phyloP scores from a whole-genome alignment of 2,888 invertebrate species.

The Venusia cambrica region DNA sequence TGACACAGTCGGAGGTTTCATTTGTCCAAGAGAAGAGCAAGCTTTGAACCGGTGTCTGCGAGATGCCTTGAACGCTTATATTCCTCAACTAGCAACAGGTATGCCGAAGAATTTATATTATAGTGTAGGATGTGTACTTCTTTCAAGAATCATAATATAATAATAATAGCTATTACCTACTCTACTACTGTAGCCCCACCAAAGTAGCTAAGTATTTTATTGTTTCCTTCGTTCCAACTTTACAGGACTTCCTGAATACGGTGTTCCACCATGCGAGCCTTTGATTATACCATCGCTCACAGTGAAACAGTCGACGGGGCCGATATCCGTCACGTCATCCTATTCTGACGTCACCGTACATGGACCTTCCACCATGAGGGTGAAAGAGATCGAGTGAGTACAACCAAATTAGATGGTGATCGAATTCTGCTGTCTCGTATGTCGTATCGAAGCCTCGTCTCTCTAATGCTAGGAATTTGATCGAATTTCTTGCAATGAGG shows the following conservation, averaged over 20 bases:
- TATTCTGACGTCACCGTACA: conserved; percentile 82
- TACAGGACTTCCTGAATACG: conserved; percentile 81
- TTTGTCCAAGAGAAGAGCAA: conserved; percentile 84
- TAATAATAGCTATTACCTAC: too few relatives aligned
- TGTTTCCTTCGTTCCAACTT: too few relatives aligned
- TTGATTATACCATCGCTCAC: conserved; percentile 81
- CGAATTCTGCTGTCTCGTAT: too few relatives aligned
- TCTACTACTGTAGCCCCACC: too few relatives aligned
- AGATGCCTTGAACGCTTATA: conserved; percentile 81
- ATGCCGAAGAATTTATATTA: conserved; percentile 11
- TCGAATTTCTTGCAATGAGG: too few relatives aligned
- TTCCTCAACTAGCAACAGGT: conserved; percentile 82
- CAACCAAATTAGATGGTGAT: too few relatives aligned
- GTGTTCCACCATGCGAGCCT: conserved; percentile 84
- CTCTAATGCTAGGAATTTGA: too few relatives aligned
- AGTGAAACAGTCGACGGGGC: conserved; percentile 82
- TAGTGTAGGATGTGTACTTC: background rate
- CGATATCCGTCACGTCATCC: conserved; percentile 80
- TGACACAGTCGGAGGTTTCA: conserved; percentile 82
- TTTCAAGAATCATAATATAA: too few relatives aligned
- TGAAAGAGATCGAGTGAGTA: conserved; percentile 82
- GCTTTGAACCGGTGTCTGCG: conserved; percentile 83
- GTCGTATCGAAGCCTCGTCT: too few relatives aligned
- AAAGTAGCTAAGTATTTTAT: too few relatives aligned
- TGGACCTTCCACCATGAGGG: conserved; percentile 82